phyloP scores from a whole-genome alignment of 2,113 vertebrate species.

The Physeter macrocephalus region DNA sequence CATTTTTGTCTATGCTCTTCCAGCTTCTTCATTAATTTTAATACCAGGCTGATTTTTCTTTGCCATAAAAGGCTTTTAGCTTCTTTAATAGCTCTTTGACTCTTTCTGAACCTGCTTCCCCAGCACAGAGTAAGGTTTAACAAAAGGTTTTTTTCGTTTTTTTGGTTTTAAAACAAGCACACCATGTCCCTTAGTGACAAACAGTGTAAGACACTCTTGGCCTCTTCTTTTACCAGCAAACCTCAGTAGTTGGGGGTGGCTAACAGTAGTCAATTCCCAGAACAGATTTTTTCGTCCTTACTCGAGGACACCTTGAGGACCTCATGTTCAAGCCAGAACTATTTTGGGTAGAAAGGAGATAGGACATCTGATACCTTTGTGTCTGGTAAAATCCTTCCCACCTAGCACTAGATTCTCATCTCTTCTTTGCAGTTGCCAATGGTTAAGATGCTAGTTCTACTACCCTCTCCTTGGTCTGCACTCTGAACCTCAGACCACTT shows the following conservation, averaged over 20 bases:
- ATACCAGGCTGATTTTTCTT: constrained; percentile 48
- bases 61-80: constrained; percentile 59
- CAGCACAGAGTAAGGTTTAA: constrained; percentile 36
- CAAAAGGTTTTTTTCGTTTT: not conserved
- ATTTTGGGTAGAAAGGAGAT: constrained; percentile 32
- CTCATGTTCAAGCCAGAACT: constrained; percentile 37
- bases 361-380: constrained; percentile 39
- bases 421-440: constrained; percentile 3
- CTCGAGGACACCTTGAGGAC: constrained; percentile 52
- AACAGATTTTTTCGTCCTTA: constrained; percentile 54
- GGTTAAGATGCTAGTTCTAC: not conserved
- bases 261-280: constrained; percentile 38
- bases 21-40: constrained; percentile 61
- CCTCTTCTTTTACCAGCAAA: constrained; percentile 23
- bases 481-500: constrained; percentile 1
- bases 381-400: constrained; percentile 45
- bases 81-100: constrained; percentile 21
- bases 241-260: not conserved
- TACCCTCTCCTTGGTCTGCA: not conserved
- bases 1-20: constrained; percentile 27
- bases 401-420: not conserved
- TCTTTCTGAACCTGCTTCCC: constrained; percentile 29
- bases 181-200: not conserved
- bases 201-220: constrained; percentile 23
- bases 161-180: not conserved